These are phyloP conservation scores for Pachypeltis micranthus DNA, from an alignment of 1,140 invertebrate genomes.

Conservation along the genomic window DNA sequence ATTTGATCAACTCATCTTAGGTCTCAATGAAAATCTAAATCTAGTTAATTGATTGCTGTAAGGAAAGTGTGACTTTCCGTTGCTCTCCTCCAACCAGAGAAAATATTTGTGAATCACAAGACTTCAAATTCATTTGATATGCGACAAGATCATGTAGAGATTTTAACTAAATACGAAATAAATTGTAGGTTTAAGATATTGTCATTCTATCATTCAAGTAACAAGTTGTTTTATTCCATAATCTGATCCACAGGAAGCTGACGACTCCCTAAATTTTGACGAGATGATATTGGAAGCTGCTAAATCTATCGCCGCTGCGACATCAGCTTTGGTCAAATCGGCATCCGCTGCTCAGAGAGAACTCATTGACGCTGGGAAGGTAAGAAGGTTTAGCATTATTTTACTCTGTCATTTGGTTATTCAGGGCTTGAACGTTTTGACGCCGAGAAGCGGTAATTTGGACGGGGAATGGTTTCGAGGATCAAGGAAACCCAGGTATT, in stretches of 20 bases:
- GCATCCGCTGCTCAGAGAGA: slow-evolving; percentile 92
- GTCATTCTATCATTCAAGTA: not conserved
- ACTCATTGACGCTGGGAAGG: slow-evolving; percentile 66
- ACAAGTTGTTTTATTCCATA: not conserved
- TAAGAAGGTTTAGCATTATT: slow-evolving; percentile 27
- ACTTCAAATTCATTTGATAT: too few species aligned
- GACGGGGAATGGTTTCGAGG: too few species aligned
- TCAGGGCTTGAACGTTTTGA: too few species aligned
- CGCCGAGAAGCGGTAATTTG: too few species aligned
- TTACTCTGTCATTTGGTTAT: not conserved
- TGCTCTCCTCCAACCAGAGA: too few species aligned
- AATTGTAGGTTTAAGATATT: not conserved
- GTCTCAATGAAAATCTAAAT: too few species aligned
- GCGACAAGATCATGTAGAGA: too few species aligned
- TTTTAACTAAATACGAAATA: too few species aligned
- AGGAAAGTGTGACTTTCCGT: too few species aligned
- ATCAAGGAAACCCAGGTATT: too few species aligned
- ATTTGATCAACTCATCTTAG: not conserved
- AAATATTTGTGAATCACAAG: too few species aligned
- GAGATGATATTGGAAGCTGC: slow-evolving; percentile 98
- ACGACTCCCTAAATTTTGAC: slow-evolving; percentile 92
- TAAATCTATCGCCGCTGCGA: slow-evolving; percentile 93
- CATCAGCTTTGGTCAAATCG: slow-evolving; percentile 89
- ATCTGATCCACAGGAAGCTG: slow-evolving; percentile 57
- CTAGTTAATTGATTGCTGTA: too few species aligned